phyloP scores from a whole-genome alignment of 2,113 vertebrate genomes.

The Takifugu flavidus region DNA sequence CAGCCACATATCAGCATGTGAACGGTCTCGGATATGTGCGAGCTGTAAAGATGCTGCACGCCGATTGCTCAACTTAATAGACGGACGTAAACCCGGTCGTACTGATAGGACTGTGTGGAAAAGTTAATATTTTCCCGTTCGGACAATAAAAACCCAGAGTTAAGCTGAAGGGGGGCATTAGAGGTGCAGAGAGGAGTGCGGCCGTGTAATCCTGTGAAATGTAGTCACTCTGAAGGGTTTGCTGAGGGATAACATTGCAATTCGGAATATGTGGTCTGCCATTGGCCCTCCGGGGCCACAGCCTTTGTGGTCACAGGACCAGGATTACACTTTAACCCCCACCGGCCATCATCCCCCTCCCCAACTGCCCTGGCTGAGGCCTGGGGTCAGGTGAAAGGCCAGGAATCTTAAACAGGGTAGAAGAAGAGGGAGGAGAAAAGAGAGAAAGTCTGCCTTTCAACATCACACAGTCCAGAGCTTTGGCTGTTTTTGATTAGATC shows the following conservation, averaged over 20 bases:
- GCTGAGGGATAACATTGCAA: constrained; percentile 69
- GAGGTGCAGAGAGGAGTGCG: constrained; percentile 28
- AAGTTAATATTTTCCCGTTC: not conserved
- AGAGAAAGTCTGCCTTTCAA: constrained; percentile 54
- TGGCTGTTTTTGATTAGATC: constrained; percentile 37
- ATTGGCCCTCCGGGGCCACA: constrained; percentile 69
- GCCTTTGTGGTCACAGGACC: constrained; percentile 78
- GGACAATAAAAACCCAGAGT: constrained; percentile 9
- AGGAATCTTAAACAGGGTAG: constrained; percentile 66
- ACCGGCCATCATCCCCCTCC: constrained; percentile 26
- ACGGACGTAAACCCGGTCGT: constrained; percentile 25
- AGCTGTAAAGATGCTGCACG: constrained; percentile 36
- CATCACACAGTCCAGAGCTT: constrained; percentile 34
- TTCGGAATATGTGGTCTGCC: constrained; percentile 75
- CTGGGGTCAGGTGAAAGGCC: constrained; percentile 77
- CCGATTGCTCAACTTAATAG: constrained; percentile 44
- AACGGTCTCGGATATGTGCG: constrained; percentile 55
- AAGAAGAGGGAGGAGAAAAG: constrained; percentile 13
- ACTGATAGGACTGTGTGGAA: constrained; percentile 10
- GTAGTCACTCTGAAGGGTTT: constrained; percentile 46
- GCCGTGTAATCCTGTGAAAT: constrained; percentile 63
- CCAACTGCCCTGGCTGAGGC: constrained; percentile 43
- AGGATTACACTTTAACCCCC: constrained; percentile 80
- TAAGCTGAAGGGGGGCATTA: too few relatives aligned
- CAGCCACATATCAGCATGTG: constrained; percentile 56